Conservation (phyloP, 2,113 vertebrate species). For the Galbula dea region DNA sequence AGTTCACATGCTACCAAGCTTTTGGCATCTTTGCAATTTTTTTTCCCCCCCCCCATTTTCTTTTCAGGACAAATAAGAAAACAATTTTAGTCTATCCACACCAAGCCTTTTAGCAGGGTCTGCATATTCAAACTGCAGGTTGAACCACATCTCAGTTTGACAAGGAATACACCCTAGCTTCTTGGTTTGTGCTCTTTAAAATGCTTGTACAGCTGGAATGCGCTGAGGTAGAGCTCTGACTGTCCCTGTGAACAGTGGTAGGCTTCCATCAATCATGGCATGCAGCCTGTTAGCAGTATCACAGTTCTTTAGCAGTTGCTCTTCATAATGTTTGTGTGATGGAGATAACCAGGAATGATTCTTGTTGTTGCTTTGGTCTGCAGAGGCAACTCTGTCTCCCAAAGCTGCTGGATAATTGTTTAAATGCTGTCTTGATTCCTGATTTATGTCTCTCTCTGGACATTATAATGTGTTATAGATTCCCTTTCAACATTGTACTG, state of each 20-base stretch:
- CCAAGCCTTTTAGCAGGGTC: slow-evolving; percentile 24
- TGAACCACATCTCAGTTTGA: slow-evolving; percentile 67
- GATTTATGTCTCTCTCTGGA: slow-evolving; percentile 25
- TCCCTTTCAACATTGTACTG: not conserved
- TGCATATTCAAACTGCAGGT: slow-evolving; percentile 67
- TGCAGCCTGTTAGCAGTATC: not conserved
- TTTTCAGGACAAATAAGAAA: slow-evolving; percentile 62
- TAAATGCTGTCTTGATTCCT: slow-evolving; percentile 2
- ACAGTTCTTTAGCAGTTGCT: not conserved
- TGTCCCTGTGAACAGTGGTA: not conserved
- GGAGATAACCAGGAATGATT: not conserved
- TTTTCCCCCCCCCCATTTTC: slow-evolving; percentile 40
- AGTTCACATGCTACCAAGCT: slow-evolving; percentile 58
- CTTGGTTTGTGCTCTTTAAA: not conserved
- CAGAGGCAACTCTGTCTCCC: slow-evolving; percentile 21
- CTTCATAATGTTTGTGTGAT: not conserved
- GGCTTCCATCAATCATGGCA: not conserved
- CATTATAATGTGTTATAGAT: slow-evolving; percentile 5
- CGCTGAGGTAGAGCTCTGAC: not conserved
- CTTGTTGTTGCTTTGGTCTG: not conserved
- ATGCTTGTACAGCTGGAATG: not conserved
- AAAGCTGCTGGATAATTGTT: not conserved
- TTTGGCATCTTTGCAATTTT: slow-evolving; percentile 53
- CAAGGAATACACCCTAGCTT: not conserved
- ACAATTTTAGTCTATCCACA: slow-evolving; percentile 10